These are phyloP conservation scores for Motacilla tschutschensis DNA, from an alignment of 2,113 vertebrate genomes.

Conservation along the genomic window DNA sequence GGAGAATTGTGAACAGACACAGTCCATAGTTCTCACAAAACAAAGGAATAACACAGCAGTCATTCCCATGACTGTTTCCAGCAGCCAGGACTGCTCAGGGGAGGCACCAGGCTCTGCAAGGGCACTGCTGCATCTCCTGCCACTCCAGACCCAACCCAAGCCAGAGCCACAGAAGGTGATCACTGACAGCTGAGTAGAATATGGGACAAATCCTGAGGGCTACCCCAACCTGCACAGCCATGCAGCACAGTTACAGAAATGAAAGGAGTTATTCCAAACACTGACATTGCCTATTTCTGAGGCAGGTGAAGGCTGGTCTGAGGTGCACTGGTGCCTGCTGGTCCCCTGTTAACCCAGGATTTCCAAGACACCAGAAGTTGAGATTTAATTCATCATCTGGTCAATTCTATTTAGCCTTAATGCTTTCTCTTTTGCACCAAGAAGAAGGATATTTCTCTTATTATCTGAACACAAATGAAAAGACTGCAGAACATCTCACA, in stretches of 20 bases:
- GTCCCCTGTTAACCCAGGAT: neutral
- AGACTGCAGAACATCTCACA: neutral
- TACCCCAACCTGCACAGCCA: neutral
- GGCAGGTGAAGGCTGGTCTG: neutral
- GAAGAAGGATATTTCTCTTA: neutral
- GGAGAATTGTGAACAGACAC: neutral
- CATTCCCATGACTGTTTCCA: neutral
- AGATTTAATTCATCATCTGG: neutral
- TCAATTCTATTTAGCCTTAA: neutral
- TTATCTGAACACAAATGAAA: neutral
- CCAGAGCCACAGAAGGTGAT: neutral
- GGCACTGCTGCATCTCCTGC: neutral
- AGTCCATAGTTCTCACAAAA: neutral
- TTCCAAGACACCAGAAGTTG: neutral
- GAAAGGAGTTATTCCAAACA: fast-evolving
- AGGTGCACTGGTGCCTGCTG: neutral
- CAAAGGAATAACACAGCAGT: neutral
- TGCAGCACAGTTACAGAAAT: neutral
- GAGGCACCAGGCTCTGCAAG: neutral
- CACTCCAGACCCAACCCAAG: neutral
- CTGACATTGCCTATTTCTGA: neutral
- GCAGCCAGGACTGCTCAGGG: neutral
- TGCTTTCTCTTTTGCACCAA: neutral
- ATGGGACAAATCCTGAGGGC: neutral
- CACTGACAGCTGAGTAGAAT: neutral